These are phyloP conservation scores for Caerostris darwini DNA, from an alignment of 1,140 invertebrate species.

Conservation along the genomic window DNA sequence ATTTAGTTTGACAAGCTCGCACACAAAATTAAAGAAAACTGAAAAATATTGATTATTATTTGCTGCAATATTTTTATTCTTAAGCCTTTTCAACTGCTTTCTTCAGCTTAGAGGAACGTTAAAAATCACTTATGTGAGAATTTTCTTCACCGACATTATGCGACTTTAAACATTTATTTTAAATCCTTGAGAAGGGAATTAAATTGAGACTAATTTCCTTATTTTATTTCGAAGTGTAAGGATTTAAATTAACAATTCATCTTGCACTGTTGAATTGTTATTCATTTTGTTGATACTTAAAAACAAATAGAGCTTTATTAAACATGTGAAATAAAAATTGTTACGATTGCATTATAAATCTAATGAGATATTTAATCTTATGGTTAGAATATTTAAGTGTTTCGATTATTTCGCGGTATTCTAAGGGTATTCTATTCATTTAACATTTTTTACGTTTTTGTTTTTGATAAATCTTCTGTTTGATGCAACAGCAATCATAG, in stretches of 20 bases:
- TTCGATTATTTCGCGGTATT: too few species aligned
- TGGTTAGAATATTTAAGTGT: too few species aligned
- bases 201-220: background rate
- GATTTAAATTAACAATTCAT: background rate
- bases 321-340: too few species aligned
- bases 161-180: background rate
- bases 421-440: too few species aligned
- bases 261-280: too few species aligned
- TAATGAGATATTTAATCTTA: too few species aligned
- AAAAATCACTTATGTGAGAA: background rate
- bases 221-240: background rate
- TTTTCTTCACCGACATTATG: background rate
- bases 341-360: too few species aligned
- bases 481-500: too few species aligned
- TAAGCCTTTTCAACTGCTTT: background rate
- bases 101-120: background rate
- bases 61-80: background rate
- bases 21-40: conserved; percentile 51
- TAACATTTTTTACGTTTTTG: too few species aligned
- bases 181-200: background rate
- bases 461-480: too few species aligned
- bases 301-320: too few species aligned
- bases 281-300: too few species aligned
- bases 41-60: conserved; percentile 55
- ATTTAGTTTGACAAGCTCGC: conserved; percentile 41